Evolutionary conservation across 2,797 vertebrate species (phyloP).

Genomic region (Tangara arthus): DNA sequence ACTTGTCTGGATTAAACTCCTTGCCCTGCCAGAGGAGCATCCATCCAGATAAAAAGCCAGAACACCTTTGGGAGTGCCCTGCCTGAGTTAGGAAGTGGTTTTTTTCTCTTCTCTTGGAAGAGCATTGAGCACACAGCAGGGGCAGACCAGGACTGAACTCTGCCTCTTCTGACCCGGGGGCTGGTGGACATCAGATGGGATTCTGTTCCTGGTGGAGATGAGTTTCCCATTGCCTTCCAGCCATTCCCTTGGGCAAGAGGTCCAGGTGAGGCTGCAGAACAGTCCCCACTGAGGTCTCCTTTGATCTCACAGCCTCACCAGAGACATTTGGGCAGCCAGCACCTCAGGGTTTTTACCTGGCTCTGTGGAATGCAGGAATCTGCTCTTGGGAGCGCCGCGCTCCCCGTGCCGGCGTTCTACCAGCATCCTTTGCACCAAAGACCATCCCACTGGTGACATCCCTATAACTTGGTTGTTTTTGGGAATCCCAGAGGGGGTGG

Average conservation of each 20-base stretch:
- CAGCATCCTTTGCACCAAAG: rapidly evolving
- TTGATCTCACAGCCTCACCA: background rate
- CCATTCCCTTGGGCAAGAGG: background rate
- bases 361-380: background rate
- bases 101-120: background rate
- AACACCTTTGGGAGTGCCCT: background rate
- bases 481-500: background rate
- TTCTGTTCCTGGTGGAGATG: background rate
- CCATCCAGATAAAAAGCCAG: background rate
- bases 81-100: background rate
- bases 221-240: background rate
- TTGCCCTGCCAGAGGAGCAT: background rate
- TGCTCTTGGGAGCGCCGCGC: rapidly evolving
- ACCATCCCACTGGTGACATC: background rate
- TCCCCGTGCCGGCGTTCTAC: rapidly evolving
- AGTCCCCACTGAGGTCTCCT: background rate
- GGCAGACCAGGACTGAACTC: background rate
- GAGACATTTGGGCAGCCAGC: background rate
- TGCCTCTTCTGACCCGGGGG: background rate
- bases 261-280: background rate
- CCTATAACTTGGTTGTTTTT: background rate
- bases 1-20: background rate
- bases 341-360: background rate
- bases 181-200: background rate
- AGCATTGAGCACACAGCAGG: background rate